Evolutionary conservation across 2,888 invertebrate species (phyloP).

Genomic region (Phania funesta): DNA sequence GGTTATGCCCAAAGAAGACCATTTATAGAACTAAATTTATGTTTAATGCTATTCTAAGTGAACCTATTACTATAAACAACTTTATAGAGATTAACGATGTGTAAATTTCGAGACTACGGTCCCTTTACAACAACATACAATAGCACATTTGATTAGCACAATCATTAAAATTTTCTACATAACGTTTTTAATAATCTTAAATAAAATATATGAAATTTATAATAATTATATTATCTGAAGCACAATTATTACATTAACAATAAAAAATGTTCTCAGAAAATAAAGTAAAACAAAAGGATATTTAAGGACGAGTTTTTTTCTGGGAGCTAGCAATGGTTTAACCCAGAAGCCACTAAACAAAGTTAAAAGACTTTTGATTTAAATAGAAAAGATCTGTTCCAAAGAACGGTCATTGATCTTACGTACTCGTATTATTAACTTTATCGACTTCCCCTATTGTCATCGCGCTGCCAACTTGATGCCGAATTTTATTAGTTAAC

Average conservation of each 20-base stretch:
- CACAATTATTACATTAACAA: too few relatives aligned
- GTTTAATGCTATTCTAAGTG: neutral
- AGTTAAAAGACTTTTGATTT: constrained; percentile 40
- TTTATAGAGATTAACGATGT: constrained; percentile 14
- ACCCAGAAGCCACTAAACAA: constrained; percentile 3
- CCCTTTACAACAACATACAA: neutral
- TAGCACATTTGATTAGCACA: constrained; percentile 35
- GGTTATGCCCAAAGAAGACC: neutral
- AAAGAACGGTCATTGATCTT: constrained; percentile 16
- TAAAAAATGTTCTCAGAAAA: too few relatives aligned
- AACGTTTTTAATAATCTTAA: neutral
- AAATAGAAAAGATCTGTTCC: neutral
- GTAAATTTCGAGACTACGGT: constrained; percentile 14
- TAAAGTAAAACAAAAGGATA: too few relatives aligned
- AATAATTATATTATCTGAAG: constrained; percentile 13
- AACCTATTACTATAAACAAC: neutral
- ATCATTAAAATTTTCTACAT: neutral
- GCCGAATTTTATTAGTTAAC: too few relatives aligned
- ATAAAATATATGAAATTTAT: constrained; percentile 22
- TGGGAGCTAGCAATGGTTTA: neutral
- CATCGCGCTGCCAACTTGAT: neutral
- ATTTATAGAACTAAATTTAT: neutral
- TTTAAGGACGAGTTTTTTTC: neutral
- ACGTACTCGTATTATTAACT: too few relatives aligned
- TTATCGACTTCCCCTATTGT: too few relatives aligned